A percentile compares a stretch with the other conserved stretches of the same genome.
Conservation (phyloP, 1,140 invertebrate species). For the Pogonus chalceus region DNA sequence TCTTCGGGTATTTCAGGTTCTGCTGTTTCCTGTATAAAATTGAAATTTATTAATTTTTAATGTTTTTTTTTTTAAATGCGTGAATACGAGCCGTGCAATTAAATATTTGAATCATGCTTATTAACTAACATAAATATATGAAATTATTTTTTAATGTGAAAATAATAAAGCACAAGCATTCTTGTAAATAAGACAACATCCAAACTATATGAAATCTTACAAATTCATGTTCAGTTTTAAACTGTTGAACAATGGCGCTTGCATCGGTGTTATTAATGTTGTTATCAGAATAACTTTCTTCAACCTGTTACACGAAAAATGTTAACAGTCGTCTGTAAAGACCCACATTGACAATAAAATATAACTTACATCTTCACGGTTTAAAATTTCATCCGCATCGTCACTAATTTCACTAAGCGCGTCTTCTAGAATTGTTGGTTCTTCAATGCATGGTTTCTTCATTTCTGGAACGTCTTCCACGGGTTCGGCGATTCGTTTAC, state of each 20-base stretch:
- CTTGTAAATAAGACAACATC: not conserved
- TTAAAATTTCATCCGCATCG: constrained; percentile 75
- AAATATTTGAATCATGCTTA: not conserved
- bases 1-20: constrained; percentile 12
- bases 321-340: constrained; percentile 6
- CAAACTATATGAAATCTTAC: constrained; percentile 9
- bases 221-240: constrained; percentile 20
- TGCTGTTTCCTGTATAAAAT: constrained; percentile 3
- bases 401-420: constrained; percentile 79
- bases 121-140: not conserved
- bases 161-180: constrained; percentile 2
- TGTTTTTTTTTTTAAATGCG: constrained; percentile 8
- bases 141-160: not conserved
- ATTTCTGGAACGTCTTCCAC: constrained; percentile 36
- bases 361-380: constrained; percentile 56
- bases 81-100: not conserved
- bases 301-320: constrained; percentile 20
- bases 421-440: constrained; percentile 50
- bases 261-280: constrained; percentile 19
- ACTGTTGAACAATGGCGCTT: not conserved
- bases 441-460: constrained; percentile 39
- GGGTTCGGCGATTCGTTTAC: constrained; percentile 29
- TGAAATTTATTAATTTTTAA: constrained; percentile 18
- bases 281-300: constrained; percentile 18
- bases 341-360: constrained; percentile 16